phyloP scores from a whole-genome alignment of 1,140 invertebrate genomes.

The Drosophila melanica region DNA sequence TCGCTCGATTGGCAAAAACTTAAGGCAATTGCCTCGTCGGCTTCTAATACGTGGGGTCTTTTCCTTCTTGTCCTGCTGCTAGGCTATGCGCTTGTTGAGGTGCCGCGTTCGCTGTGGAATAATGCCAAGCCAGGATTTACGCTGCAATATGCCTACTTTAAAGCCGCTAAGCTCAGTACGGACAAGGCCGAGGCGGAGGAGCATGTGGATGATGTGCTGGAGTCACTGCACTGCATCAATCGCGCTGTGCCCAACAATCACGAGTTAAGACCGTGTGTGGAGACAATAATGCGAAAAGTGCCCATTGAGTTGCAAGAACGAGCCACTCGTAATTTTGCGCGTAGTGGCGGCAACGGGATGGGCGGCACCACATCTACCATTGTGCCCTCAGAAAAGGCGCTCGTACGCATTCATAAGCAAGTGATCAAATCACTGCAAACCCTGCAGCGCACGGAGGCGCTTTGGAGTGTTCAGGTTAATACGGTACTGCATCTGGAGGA shows the following conservation, averaged over 20 bases:
- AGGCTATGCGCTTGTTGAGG: conserved; percentile 98
- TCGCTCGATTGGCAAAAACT: conserved; percentile 96
- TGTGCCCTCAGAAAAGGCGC: conserved; percentile 91
- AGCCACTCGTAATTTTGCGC: conserved; percentile 85
- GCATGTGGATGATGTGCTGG: conserved; percentile 96
- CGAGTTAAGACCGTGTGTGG: conserved; percentile 88
- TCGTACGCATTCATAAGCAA: conserved; percentile 92
- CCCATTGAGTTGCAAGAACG: conserved; percentile 87
- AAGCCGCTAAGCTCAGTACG: conserved; percentile 97
- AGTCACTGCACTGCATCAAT: conserved; percentile 91
- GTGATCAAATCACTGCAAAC: conserved; percentile 95
- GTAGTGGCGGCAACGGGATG: conserved; percentile 87
- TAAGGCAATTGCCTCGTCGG: conserved; percentile 98
- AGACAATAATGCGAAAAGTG: conserved; percentile 95
- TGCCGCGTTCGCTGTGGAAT: conserved; percentile 95
- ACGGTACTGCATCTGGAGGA: conserved; percentile 94
- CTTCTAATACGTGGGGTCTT: conserved; percentile 99
- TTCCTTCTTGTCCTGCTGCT: conserved; percentile 97
- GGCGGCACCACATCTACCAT: conserved; percentile 88
- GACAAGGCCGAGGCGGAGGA: conserved; percentile 99
- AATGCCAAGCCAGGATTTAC: conserved; percentile 91
- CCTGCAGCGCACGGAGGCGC: conserved; percentile 94
- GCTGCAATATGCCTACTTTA: conserved; percentile 96
- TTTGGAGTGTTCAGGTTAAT: conserved; percentile 95
- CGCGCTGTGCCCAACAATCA: conserved; percentile 88